Percentiles rank a stretch among this genome's conserved stretches.
Conservation (phyloP, 53 echinoderm and acorn worm species). For the Temnopleurus reevesii region DNA sequence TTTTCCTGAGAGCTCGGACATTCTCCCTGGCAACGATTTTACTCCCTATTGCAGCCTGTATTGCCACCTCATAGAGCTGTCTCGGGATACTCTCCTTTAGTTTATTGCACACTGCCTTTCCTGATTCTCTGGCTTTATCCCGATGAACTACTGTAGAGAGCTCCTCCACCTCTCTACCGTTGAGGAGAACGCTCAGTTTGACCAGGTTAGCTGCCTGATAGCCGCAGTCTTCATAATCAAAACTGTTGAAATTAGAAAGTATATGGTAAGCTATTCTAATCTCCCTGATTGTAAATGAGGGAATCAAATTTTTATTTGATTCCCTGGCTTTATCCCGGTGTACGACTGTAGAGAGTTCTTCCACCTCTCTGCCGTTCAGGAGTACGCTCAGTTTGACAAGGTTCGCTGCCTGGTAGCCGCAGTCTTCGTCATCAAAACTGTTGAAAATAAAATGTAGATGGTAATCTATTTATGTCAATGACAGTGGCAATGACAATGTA, state of each 20-base stretch:
- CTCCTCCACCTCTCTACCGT: constrained; percentile 81
- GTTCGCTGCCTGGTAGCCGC: constrained; percentile 85
- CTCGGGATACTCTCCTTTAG: constrained; percentile 85
- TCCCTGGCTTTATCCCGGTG: constrained; percentile 80
- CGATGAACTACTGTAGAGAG: constrained; percentile 83
- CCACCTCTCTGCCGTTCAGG: constrained; percentile 80
- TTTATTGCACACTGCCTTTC: constrained; percentile 79
- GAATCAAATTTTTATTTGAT: too few species aligned
- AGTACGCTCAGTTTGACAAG: constrained; percentile 90
- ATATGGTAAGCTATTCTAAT: too few species aligned
- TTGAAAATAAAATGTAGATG: too few species aligned
- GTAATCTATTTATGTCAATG: too few species aligned
- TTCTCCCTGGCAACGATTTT: constrained; percentile 91
- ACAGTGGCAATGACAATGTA: too few species aligned
- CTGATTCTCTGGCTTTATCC: constrained; percentile 74
- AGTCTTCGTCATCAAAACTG: constrained; percentile 97
- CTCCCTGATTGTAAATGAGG: too few species aligned
- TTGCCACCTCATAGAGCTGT: constrained; percentile 94
- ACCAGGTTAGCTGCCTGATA: constrained; percentile 89
- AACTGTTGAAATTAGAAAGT: constrained; percentile 51
- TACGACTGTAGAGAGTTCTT: constrained; percentile 84
- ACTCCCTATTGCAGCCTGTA: constrained; percentile 87
- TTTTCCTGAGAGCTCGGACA: constrained; percentile 80
- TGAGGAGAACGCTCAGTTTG: constrained; percentile 88
- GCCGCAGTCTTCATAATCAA: constrained; percentile 95